Evolutionary conservation across 2,797 vertebrate species (phyloP).

Genomic region (Holocentrus rufus): DNA sequence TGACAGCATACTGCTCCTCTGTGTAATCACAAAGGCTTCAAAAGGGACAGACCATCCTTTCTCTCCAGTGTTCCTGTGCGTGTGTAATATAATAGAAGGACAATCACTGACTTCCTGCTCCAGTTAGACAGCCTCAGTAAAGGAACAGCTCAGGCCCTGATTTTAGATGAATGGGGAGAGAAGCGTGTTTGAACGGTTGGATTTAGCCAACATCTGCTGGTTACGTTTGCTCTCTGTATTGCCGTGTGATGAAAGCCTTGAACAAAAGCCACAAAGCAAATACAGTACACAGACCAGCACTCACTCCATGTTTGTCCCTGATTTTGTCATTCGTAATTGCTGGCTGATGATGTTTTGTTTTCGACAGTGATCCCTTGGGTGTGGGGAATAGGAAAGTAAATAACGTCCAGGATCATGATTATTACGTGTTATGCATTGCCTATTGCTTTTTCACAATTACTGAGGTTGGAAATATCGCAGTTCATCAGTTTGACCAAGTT

Average conservation of each 20-base stretch:
- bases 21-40: constrained; percentile 69
- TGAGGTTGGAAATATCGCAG: neutral
- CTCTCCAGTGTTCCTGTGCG: constrained; percentile 13
- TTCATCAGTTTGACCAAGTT: neutral
- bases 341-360: constrained; percentile 78
- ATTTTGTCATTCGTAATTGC: constrained; percentile 78
- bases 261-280: constrained; percentile 79
- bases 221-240: constrained; percentile 84
- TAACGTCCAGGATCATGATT: constrained; percentile 16
- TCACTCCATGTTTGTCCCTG: constrained; percentile 68
- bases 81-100: constrained; percentile 55
- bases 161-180: constrained; percentile 77
- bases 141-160: constrained; percentile 76
- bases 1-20: constrained; percentile 64
- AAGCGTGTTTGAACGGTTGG: constrained; percentile 89
- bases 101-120: constrained; percentile 77
- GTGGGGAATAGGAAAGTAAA: constrained; percentile 39
- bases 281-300: constrained; percentile 53
- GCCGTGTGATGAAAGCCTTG: constrained; percentile 88
- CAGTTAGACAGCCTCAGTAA: constrained; percentile 40
- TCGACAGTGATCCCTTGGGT: constrained; percentile 47
- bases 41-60: constrained; percentile 48
- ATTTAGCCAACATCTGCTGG: constrained; percentile 92
- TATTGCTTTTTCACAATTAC: neutral
- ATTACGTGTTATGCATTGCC: neutral